A percentile compares a stretch with the other conserved stretches of the same genome.
Evolutionary conservation across 35 echinoderm and acorn worm species (phyloP).

Genomic region (Antedon bifida): DNA sequence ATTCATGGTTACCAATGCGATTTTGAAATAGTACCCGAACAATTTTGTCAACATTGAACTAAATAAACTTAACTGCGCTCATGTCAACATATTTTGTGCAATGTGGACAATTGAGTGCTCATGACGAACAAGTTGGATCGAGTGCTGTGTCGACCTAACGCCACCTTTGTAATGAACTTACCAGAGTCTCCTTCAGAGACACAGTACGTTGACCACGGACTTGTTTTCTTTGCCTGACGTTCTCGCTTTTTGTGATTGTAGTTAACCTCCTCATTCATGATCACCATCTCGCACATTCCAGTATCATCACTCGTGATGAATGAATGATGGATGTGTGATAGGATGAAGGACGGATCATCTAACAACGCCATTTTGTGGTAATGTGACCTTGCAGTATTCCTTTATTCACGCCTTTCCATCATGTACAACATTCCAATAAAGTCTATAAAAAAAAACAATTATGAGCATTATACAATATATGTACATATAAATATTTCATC

Average conservation of each 20-base stretch:
- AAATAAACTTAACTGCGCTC: no score
- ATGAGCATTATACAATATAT: no score
- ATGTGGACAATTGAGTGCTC: no score
- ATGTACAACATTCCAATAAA: no score
- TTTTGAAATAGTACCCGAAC: no score
- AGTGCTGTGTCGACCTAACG: no score
- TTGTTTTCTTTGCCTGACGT: slow-evolving; percentile 40
- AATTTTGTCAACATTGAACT: no score
- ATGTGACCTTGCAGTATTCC: background rate
- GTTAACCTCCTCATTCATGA: slow-evolving; percentile 94
- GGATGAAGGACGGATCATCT: slow-evolving; percentile 91
- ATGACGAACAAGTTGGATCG: no score
- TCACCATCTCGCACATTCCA: slow-evolving; percentile 98
- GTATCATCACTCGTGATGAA: slow-evolving; percentile 99
- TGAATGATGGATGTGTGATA: slow-evolving; percentile 79
- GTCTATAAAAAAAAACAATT: no score
- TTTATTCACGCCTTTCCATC: background rate
- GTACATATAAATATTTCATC: no score
- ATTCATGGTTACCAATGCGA: no score
- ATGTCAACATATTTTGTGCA: no score
- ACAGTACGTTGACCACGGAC: slow-evolving; percentile 57
- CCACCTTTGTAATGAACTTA: slow-evolving; percentile 12
- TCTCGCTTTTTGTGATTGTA: slow-evolving; percentile 63
- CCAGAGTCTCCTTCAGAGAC: slow-evolving; percentile 70
- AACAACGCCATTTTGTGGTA: slow-evolving; percentile 72